Evolutionary conservation across 2,797 vertebrate species (phyloP), one percentile per base, ranked within the genome.

Genomic region (Philypnodon macrostomus): DNA sequence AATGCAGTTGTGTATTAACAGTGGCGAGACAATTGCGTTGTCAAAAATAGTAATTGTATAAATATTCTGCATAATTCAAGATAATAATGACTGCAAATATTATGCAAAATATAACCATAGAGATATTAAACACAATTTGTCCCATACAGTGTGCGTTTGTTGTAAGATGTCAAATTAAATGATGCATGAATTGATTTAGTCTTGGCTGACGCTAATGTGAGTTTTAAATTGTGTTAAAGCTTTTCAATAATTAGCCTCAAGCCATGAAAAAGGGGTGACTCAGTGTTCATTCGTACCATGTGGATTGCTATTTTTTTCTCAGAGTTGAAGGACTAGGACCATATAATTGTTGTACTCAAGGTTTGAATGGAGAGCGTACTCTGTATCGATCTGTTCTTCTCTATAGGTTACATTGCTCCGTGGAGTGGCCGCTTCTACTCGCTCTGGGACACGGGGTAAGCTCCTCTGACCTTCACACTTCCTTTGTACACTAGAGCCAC

Each of bases 341-440:
- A 13, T 4, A 13, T 19, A 19, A n/a, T 17, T 11, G 2, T 13
- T 11, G 9, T 4, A 7, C 40, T 40, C 29, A 0, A 10, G 19
- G 10, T 16, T 55, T 2, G 24, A 55, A 44, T 32, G 4, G 21
- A 32, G 35, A 33, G 23, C 18, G 5, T 33, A 23, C 8, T 42
- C 3, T 51, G n/a, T 45, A 72, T 65, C 49, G 53, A 73, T 64
- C 17, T 66, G 21, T 69, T 53, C 30, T n/a, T 36, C 75, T 58
- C 83, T 82, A 41, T 67, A 97, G 96, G 96, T 73, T 95, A 99
- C 87, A 99, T 98, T 44, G 96, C 95, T 70, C 96, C 96, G 2
- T 99, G 95, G 96, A 99, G 96, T 81, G 95, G 96, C 32, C 94
- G 96, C 45, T 98, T 98, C 90, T 99, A 98, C 73, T 99, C 96